Base-by-base conservation (phyloP, 2,113 vertebrate genomes). In the Nicator chloris region DNA sequence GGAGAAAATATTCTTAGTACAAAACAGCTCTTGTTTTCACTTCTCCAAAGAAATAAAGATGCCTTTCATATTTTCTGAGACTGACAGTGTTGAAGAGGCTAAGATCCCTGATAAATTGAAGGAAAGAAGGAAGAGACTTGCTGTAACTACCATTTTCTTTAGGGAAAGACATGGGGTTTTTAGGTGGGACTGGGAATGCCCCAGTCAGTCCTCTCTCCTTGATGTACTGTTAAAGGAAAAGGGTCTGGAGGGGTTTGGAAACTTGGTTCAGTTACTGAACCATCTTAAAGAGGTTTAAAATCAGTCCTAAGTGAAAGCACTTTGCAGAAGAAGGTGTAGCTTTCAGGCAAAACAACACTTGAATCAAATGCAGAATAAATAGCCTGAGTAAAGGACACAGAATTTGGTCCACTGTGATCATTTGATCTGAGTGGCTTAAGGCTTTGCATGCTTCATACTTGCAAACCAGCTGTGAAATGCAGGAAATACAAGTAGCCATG, bases 401-500 rank as follows among this genome's bases (percentile, higher is more conserved):
- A 80, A 86, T 78, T 81, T 86, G 59, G 90, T 91, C 90, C 87
- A 64, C 85, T 91, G 71, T 59, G 69, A 92, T 88, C 68, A 81
- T 83, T 94, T 96, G 93, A 93, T 86, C 88, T 86, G 44, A 71
- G 80, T 53, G 88, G 82, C 88, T 97, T 90, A 90, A 75, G 77
- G 88, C 64, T 95, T 84, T 69, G 49, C 56, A 75, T 72, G 82
- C 69, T 82, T 90, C 40, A 13, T 94, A 64, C 63, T 94, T 84
- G 76, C 72, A 94, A 96, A 71, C 90, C 70, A 88, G 66, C 78
- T 94, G 91, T 92, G 94, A 96, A 96, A 96, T 92, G 63, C 69
- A 93, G 93, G 75, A 96, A 96, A 92, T 86, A 93, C 90, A 92
- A 96, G 95, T 94, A 93, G 95, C 92, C 14, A 4, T 82, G 72